Percentiles rank a stretch among this genome's conserved stretches.
Evolutionary conservation across 2,113 vertebrate genomes (phyloP).

Genomic region (Rostratula benghalensis): DNA sequence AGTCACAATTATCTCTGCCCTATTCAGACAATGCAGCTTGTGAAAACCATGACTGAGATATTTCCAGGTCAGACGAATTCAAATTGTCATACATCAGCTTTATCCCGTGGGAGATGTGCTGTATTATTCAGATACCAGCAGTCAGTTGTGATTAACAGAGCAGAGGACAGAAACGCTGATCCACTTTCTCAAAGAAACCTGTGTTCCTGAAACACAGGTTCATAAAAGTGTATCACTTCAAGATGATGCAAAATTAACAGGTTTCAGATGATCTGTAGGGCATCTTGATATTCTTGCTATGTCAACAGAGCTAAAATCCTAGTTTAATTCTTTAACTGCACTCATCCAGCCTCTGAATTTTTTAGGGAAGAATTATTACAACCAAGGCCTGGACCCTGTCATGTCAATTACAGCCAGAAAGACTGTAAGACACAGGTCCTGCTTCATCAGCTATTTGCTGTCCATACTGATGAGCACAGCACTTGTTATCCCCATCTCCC

Average conservation of each 20-base stretch:
- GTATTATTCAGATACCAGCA: neutral
- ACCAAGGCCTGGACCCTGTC: neutral
- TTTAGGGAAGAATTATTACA: neutral
- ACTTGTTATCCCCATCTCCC: neutral
- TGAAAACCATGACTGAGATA: conserved; percentile 16
- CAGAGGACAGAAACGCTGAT: neutral
- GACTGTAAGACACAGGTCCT: neutral
- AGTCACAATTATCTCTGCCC: conserved; percentile 8
- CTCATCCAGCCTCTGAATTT: neutral
- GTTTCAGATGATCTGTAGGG: neutral
- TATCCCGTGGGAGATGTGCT: neutral
- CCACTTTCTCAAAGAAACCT: neutral
- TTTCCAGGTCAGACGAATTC: conserved; percentile 1
- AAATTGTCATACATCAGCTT: neutral
- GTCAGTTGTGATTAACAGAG: neutral
- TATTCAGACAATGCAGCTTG: neutral
- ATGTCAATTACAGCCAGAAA: neutral
- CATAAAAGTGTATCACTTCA: neutral
- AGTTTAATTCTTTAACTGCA: neutral
- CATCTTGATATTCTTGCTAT: neutral
- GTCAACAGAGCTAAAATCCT: neutral
- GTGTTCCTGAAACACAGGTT: neutral
- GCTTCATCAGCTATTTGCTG: neutral
- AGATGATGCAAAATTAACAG: neutral
- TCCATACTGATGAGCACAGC: neutral